Evolutionary conservation across 2,888 invertebrate genomes (phyloP).

Genomic region (Eulithis testata): DNA sequence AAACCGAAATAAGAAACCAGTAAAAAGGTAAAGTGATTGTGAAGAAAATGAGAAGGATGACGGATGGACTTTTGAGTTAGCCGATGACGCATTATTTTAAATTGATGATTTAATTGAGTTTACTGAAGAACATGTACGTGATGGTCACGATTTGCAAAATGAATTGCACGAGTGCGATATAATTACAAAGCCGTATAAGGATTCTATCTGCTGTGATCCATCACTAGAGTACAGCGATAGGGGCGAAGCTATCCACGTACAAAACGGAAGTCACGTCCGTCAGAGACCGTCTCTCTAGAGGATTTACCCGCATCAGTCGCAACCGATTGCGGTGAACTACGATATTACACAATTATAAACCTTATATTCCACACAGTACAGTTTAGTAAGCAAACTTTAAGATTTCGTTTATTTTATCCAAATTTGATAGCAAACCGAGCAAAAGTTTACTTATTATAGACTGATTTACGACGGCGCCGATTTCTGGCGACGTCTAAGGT

Average conservation of each 20-base stretch:
- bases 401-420: constrained; percentile 20
- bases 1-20: not conserved
- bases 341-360: constrained; percentile 24
- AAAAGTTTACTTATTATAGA: constrained; percentile 45
- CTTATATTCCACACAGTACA: constrained; percentile 14
- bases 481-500: constrained; percentile 45
- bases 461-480: constrained; percentile 47
- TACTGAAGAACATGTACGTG: not conserved
- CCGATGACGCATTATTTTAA: not conserved
- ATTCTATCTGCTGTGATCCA: constrained; percentile 32
- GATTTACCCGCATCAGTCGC: constrained; percentile 57
- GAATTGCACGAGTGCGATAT: constrained; percentile 11
- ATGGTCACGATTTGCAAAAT: constrained; percentile 4
- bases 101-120: constrained; percentile 21
- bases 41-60: not conserved
- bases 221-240: constrained; percentile 36
- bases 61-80: not conserved
- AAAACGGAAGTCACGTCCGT: constrained; percentile 46
- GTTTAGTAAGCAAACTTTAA: constrained; percentile 12
- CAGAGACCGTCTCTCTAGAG: constrained; percentile 45
- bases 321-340: constrained; percentile 49
- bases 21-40: not conserved
- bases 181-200: constrained; percentile 13
- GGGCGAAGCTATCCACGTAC: constrained; percentile 40
- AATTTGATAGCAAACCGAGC: constrained; percentile 32